phyloP scores from a whole-genome alignment of 2,113 vertebrate genomes.

The Plecturocebus donacophilus region DNA sequence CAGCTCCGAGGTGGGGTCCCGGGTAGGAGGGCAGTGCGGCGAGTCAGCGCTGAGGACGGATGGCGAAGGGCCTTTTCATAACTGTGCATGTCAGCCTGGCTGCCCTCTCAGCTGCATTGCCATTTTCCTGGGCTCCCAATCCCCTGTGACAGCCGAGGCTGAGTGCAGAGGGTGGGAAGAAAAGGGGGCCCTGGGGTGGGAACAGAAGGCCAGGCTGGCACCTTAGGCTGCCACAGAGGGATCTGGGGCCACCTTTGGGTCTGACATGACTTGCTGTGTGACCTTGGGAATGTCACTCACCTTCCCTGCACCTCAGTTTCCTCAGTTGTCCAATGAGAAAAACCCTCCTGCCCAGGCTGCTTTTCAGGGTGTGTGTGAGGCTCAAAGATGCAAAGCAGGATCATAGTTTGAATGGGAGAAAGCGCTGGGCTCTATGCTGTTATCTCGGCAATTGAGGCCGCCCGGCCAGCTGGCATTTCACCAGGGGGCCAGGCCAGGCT shows the following conservation, averaged over 20 bases:
- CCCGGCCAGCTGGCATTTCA: neutral
- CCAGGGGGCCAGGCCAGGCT: neutral
- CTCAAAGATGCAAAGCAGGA: neutral
- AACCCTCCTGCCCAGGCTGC: neutral
- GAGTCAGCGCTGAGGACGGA: neutral
- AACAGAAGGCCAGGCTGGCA: fast-evolving
- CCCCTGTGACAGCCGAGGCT: too few species aligned
- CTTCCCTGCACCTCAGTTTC: neutral
- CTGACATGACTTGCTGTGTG: neutral
- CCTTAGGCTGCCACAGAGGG: too few species aligned
- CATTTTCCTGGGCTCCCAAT: neutral
- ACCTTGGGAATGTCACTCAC: neutral
- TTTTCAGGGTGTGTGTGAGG: neutral
- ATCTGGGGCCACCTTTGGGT: too few species aligned
- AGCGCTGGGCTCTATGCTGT: fast-evolving
- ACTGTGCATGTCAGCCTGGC: neutral
- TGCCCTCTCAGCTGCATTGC: neutral
- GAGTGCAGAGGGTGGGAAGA: neutral
- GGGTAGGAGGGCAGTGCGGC: neutral
- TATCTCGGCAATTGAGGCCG: neutral
- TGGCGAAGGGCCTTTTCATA: neutral
- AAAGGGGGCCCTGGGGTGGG: fast-evolving
- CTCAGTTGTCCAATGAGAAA: neutral
- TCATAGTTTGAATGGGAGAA: neutral
- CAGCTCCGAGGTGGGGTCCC: neutral